Conservation (phyloP, 2,113 vertebrate genomes). For the Hiodon alosoides region DNA sequence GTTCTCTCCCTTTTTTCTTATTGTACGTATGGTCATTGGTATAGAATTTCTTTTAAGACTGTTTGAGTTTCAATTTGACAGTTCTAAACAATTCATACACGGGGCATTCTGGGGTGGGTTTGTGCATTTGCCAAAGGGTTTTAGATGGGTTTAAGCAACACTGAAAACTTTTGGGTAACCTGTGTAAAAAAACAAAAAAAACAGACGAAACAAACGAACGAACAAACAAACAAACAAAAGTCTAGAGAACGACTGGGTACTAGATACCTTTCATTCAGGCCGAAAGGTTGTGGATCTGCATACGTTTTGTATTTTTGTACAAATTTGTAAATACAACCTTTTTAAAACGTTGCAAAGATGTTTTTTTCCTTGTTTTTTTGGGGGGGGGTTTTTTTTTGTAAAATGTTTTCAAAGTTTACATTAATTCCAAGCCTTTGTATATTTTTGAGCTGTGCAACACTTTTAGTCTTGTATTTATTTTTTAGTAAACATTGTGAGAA, state of each 20-base stretch:
- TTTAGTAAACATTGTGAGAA: slow-evolving; percentile 87
- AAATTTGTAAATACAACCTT: slow-evolving; percentile 98
- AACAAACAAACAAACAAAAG: slow-evolving; percentile 43
- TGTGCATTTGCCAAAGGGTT: slow-evolving; percentile 72
- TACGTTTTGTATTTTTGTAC: slow-evolving; percentile 99
- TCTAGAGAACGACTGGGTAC: slow-evolving; percentile 78
- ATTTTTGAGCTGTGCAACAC: slow-evolving; percentile 95
- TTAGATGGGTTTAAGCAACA: slow-evolving; percentile 66
- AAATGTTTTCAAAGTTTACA: slow-evolving; percentile 95
- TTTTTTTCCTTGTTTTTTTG: slow-evolving; percentile 41
- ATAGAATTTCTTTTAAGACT: slow-evolving; percentile 31
- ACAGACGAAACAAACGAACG: slow-evolving; percentile 33
- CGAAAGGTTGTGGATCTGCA: slow-evolving; percentile 92
- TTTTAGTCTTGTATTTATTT: slow-evolving; percentile 97
- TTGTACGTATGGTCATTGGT: slow-evolving; percentile 45
- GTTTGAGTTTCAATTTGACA: slow-evolving; percentile 42
- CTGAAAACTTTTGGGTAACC: slow-evolving; percentile 46
- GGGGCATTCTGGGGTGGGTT: slow-evolving; percentile 38
- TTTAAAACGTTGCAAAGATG: slow-evolving; percentile 86
- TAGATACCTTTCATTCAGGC: slow-evolving; percentile 82
- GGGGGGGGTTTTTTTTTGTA: slow-evolving; percentile 64
- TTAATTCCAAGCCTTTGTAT: slow-evolving; percentile 97
- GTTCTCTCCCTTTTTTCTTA: slow-evolving; percentile 40
- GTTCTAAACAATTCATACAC: slow-evolving; percentile 24
- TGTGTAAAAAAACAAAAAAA: slow-evolving; percentile 33